Conservation (phyloP, 2,797 vertebrate species). For the Enteromius anoplus region DNA sequence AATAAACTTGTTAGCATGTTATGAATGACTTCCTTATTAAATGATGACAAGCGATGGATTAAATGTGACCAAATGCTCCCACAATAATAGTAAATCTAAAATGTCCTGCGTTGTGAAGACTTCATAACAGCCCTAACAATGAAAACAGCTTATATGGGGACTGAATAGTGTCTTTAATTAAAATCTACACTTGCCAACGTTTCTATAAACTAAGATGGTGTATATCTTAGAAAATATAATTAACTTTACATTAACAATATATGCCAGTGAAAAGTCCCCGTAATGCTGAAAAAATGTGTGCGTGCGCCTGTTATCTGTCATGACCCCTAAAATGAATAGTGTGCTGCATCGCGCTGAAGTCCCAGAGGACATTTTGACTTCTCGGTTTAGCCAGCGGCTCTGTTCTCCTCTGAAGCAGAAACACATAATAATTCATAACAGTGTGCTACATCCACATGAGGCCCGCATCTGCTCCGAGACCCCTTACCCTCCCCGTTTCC, state of each 20-base stretch:
- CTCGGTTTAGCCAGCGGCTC: slow-evolving; percentile 56
- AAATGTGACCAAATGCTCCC: not conserved
- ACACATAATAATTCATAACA: slow-evolving; percentile 70
- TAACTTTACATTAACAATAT: not conserved
- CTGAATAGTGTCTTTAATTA: not conserved
- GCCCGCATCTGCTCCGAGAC: slow-evolving; percentile 63
- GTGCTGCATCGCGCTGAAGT: not conserved
- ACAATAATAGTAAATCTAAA: not conserved
- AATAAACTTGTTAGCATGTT: slow-evolving; percentile 51
- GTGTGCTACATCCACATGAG: slow-evolving; percentile 70
- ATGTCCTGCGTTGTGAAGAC: not conserved
- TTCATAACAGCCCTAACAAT: not conserved
- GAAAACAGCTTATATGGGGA: not conserved
- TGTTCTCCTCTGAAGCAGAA: slow-evolving; percentile 67
- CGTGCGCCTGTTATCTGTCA: not conserved
- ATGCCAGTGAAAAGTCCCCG: not conserved
- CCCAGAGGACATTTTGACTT: slow-evolving; percentile 33
- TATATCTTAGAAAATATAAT: not conserved
- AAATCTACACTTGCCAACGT: not conserved
- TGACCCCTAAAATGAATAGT: not conserved
- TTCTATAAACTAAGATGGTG: not conserved
- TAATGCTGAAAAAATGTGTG: not conserved
- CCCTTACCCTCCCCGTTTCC: not conserved
- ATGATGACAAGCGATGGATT: not conserved
- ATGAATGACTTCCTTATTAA: not conserved